Conservation (phyloP, 2,888 invertebrate species). For the Lepidocyrtoides sp. region DNA sequence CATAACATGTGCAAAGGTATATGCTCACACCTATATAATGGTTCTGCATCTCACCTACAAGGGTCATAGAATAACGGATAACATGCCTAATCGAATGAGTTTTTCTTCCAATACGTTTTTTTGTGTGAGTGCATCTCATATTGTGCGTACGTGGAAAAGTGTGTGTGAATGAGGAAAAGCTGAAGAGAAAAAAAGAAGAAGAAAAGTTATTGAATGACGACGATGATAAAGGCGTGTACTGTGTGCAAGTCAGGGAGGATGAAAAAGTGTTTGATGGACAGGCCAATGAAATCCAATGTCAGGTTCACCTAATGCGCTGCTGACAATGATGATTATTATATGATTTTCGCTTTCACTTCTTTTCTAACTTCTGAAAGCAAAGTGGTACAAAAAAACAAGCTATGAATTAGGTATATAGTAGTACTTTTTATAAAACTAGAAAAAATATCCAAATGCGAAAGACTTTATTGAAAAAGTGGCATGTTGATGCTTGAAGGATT, state of each 20-base stretch:
- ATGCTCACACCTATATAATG: not conserved
- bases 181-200: not conserved
- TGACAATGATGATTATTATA: slow-evolving; percentile 59
- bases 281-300: slow-evolving; percentile 75
- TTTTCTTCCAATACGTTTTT: slow-evolving; percentile 37
- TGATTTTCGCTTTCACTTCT: slow-evolving; percentile 49
- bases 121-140: slow-evolving; percentile 24
- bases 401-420: no score
- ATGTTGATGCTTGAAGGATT: not conserved
- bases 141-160: slow-evolving; percentile 40
- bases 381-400: no score
- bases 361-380: no score
- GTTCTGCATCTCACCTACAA: not conserved
- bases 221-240: slow-evolving; percentile 37
- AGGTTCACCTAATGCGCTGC: slow-evolving; percentile 72
- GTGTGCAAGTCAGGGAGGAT: slow-evolving; percentile 42
- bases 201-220: slow-evolving; percentile 8
- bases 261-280: slow-evolving; percentile 62
- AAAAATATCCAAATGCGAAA: not conserved
- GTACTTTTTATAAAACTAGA: not conserved
- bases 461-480: not conserved
- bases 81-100: slow-evolving; percentile 16
- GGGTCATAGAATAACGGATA: no score
- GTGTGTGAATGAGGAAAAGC: slow-evolving; percentile 12
- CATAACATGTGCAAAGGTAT: not conserved